Percentiles rank a stretch among this genome's conserved stretches.
These are phyloP conservation scores for Clarias pachynema DNA, from an alignment of 2,797 vertebrate species.

Conservation along the genomic window DNA sequence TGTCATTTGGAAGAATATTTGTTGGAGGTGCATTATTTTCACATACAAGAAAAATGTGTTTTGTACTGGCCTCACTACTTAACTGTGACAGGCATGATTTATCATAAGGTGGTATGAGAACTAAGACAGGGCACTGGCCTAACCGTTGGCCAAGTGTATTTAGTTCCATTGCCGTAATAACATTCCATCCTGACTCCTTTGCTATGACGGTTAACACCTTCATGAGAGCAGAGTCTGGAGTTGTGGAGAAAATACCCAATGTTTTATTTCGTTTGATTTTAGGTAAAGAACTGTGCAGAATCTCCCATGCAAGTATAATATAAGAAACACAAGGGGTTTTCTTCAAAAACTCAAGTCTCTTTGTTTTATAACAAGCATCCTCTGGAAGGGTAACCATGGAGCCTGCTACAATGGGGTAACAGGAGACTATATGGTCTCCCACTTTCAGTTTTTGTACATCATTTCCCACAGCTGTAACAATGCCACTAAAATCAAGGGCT, in stretches of 20 bases:
- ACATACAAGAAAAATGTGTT: constrained; percentile 73
- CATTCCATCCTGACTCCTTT: constrained; percentile 74
- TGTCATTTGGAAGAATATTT: constrained; percentile 57
- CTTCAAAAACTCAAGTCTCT: constrained; percentile 72
- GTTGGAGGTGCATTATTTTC: constrained; percentile 55
- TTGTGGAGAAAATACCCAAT: constrained; percentile 68
- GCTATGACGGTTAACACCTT: constrained; percentile 72
- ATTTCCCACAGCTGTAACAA: constrained; percentile 74
- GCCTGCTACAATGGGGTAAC: constrained; percentile 77
- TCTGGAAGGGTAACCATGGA: constrained; percentile 75
- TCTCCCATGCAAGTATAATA: constrained; percentile 82
- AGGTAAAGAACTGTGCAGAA: constrained; percentile 70
- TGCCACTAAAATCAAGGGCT: constrained; percentile 82
- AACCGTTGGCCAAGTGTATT: constrained; percentile 42
- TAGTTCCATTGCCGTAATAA: constrained; percentile 60
- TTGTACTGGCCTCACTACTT: constrained; percentile 57
- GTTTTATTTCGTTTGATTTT: constrained; percentile 63
- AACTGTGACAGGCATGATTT: constrained; percentile 54
- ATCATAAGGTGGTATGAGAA: constrained; percentile 77
- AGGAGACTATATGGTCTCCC: constrained; percentile 80
- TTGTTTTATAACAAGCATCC: constrained; percentile 73
- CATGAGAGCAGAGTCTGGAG: constrained; percentile 65
- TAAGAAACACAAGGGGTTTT: constrained; percentile 81
- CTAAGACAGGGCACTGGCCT: constrained; percentile 65
- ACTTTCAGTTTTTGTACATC: constrained; percentile 73